Evolutionary conservation across 2,113 vertebrate species (phyloP).

Genomic region (Alligator sinensis): DNA sequence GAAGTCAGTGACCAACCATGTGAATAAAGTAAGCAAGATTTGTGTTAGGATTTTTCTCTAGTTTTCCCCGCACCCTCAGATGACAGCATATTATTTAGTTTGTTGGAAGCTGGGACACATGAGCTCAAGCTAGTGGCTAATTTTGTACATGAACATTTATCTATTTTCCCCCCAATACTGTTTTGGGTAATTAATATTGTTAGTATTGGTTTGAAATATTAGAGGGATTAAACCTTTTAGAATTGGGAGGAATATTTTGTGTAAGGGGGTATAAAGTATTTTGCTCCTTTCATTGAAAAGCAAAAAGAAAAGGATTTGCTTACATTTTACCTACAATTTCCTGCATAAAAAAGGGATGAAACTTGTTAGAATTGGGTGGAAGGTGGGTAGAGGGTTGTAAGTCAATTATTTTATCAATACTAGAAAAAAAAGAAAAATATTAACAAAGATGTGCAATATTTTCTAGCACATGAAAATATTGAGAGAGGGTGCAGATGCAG

Average conservation of each 20-base stretch:
- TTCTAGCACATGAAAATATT: background rate
- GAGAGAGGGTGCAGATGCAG: background rate
- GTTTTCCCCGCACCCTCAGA: background rate
- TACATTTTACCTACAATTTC: too few relatives aligned
- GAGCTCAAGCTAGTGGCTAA: background rate
- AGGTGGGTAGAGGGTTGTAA: too few relatives aligned
- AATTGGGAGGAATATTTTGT: background rate
- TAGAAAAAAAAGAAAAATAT: background rate
- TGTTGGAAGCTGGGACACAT: background rate
- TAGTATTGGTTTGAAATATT: background rate
- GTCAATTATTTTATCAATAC: background rate
- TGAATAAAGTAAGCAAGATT: background rate
- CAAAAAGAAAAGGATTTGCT: too few relatives aligned
- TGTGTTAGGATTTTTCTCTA: background rate
- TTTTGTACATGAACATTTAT: background rate
- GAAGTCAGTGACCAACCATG: constrained; percentile 11
- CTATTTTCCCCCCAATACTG: too few relatives aligned
- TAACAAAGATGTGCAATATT: constrained; percentile 5
- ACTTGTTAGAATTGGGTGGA: background rate
- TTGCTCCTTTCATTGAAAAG: too few relatives aligned
- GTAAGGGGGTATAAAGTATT: too few relatives aligned
- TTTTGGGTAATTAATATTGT: background rate
- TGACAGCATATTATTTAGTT: background rate
- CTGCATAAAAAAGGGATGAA: too few relatives aligned
- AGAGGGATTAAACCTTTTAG: constrained; percentile 9